Base-by-base conservation (phyloP, 2,113 vertebrate species). In the Podiceps cristatus region DNA sequence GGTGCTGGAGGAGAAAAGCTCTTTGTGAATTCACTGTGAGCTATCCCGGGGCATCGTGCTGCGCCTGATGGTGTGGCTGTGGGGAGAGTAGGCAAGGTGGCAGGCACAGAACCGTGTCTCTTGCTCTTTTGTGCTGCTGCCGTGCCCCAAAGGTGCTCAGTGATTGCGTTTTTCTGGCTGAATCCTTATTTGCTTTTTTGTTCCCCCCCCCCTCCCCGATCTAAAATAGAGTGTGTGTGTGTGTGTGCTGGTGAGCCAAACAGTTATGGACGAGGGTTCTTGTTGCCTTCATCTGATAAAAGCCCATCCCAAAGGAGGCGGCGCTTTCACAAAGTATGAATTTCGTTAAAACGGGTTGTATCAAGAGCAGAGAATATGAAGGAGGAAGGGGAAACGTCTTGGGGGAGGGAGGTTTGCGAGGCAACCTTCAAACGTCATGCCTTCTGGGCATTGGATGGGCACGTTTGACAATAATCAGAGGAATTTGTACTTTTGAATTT, bases 61-160 rank as follows among this genome's bases (percentile, higher is more conserved):
- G 67, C 10, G 2, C 29, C 40, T 8, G 11, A 5, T 22, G 58
- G 16, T 5, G 18, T 47, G 81, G 84, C 60, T 62, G 53, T 49
- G 22, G 76, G 42, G 40, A 37, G 28, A 2, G 17, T 9, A 31
- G 31, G 23, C 37, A 13, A 18, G 37, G 12, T 12, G 40, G 8
- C 7, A 29, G 68, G 31, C 35, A 5, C 56, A 87, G 25, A 81
- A 31, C 8, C 0, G 2, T 20, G 9, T 53, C 35, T 47, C 24
- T 71, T 13, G 18, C 20, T 86, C 35, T 63, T 13, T 6, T 0
- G 1, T 40, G 31, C 37, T 79, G 37, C 44, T 77, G 50, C 53
- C 0, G 0, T 14, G n/a, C 45, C 45, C 47, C 64, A 4, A 4
- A 59, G 56, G 44, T 35, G 19, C 53, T 71, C 62, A 9, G 15